Percentiles rank a stretch among this genome's conserved stretches.
These are phyloP conservation scores for Stictocephala bisonia DNA, from an alignment of 2,888 invertebrate genomes.

Conservation along the genomic window DNA sequence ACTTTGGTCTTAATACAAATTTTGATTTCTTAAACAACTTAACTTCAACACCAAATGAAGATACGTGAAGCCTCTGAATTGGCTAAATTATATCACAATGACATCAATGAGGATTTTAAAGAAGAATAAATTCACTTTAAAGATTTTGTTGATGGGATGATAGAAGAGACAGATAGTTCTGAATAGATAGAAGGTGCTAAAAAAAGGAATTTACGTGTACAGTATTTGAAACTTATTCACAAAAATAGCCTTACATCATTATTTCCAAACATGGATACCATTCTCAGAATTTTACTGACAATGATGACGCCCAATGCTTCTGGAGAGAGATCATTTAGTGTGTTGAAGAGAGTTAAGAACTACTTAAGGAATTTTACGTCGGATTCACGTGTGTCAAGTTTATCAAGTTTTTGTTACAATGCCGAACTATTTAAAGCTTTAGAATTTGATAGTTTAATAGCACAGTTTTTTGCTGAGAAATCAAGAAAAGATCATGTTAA, in stretches of 20 bases:
- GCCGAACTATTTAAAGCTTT: constrained; percentile 17
- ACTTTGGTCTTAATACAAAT: constrained; percentile 24
- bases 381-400: constrained; percentile 7
- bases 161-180: background rate
- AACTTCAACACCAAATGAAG: constrained; percentile 12
- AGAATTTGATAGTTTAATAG: background rate
- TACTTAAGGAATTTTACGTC: constrained; percentile 17
- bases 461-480: constrained; percentile 11
- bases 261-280: constrained; percentile 26
- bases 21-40: constrained; percentile 23
- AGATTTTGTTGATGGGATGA: constrained; percentile 21
- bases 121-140: constrained; percentile 12
- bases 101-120: background rate
- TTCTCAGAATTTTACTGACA: constrained; percentile 2
- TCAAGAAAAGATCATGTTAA: constrained; percentile 1
- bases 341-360: constrained; percentile 22
- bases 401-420: constrained; percentile 18
- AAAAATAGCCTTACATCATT: constrained; percentile 5
- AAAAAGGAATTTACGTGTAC: background rate
- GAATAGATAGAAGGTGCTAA: no score
- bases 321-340: constrained; percentile 13
- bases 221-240: constrained; percentile 23
- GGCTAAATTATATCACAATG: constrained; percentile 12
- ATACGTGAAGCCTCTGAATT: constrained; percentile 15
- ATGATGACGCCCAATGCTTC: constrained; percentile 14